phyloP scores from a whole-genome alignment of 53 echinoderm and acorn worm genomes.

The Mesocentrotus franciscanus region DNA sequence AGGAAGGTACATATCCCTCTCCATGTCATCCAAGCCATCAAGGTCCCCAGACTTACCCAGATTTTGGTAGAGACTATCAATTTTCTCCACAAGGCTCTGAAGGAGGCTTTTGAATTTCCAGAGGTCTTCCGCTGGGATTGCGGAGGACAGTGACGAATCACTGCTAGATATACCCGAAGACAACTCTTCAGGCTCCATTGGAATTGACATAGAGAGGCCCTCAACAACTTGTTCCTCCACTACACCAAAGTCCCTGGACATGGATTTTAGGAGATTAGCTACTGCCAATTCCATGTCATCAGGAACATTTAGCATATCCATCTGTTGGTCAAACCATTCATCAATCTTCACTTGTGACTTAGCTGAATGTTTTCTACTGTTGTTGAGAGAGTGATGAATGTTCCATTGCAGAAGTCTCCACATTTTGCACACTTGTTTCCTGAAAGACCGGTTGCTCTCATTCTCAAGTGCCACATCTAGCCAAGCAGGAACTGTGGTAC shows the following conservation, averaged over 20 bases:
- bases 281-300: neutral
- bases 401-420: slow-evolving; percentile 37
- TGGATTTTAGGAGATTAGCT: neutral
- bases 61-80: neutral
- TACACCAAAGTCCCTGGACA: neutral
- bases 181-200: neutral
- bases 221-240: neutral
- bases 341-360: slow-evolving; percentile 28
- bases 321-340: slow-evolving; percentile 19
- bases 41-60: neutral
- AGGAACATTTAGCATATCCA: neutral
- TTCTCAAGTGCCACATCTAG: slow-evolving; percentile 8
- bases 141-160: slow-evolving; percentile 45
- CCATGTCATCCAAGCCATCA: slow-evolving; percentile 36
- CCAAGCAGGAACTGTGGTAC: neutral
- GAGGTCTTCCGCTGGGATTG: slow-evolving; percentile 36
- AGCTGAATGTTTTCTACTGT: neutral
- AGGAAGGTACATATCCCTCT: slow-evolving; percentile 61
- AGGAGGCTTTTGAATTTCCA: slow-evolving; percentile 49
- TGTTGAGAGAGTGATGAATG: neutral
- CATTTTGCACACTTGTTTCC: neutral
- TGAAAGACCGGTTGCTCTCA: neutral
- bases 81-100: slow-evolving; percentile 43
- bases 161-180: slow-evolving; percentile 6
- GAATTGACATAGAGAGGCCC: slow-evolving; percentile 21